Conservation (phyloP, 2,113 vertebrate genomes). For the Prionailurus viverrinus region DNA sequence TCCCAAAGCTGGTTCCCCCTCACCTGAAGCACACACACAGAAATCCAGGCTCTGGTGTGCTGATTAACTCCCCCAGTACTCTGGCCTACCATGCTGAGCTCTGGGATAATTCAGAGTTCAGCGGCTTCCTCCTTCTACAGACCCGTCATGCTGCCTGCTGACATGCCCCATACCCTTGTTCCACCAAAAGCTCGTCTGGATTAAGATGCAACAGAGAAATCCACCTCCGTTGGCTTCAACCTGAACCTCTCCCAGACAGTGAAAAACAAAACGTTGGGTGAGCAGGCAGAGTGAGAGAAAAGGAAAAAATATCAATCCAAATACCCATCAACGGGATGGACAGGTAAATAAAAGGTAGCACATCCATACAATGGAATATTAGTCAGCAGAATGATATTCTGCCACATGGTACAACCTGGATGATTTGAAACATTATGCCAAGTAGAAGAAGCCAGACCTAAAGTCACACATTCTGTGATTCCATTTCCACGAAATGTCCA, state of each 20-base stretch:
- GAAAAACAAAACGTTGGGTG: not conserved
- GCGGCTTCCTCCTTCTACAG: not conserved
- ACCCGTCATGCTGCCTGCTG: rapidly evolving
- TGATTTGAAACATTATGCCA: rapidly evolving
- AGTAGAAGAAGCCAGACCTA: not conserved
- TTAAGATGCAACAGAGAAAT: not conserved
- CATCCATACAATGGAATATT: rapidly evolving
- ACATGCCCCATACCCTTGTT: not conserved
- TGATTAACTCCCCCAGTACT: rapidly evolving
- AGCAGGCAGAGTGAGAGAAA: no score
- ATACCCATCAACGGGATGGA: rapidly evolving
- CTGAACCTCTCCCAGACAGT: rapidly evolving
- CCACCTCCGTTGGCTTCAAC: not conserved
- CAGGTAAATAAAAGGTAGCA: rapidly evolving
- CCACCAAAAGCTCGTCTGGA: not conserved
- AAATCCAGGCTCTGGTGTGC: not conserved
- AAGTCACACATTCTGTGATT: rapidly evolving
- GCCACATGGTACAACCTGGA: rapidly evolving
- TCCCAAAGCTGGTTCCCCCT: not conserved
- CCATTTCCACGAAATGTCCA: rapidly evolving
- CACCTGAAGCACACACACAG: rapidly evolving
- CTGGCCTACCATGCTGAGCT: not conserved
- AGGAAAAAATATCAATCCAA: not conserved
- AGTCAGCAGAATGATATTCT: rapidly evolving
- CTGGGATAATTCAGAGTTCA: rapidly evolving